Base-by-base conservation (phyloP, 2,888 invertebrate species). In the Eudasyphora cyanicolor region DNA sequence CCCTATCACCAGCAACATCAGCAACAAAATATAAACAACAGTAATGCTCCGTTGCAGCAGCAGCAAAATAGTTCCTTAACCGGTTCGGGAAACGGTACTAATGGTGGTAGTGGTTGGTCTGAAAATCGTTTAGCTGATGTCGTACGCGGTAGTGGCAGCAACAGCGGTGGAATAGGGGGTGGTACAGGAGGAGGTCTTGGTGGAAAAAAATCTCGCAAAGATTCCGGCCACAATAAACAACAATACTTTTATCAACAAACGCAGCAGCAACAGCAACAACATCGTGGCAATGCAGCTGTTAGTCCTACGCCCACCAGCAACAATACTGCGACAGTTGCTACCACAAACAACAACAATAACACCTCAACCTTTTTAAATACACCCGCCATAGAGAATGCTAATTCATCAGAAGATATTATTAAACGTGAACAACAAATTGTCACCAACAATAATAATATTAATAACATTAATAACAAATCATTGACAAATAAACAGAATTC, bases 111-210 rank as follows among this genome's bases (percentile, higher is more conserved):
- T 79, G 93, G 90, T 90, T 93, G 94, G 91, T 88, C 91, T 60
- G 93, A 94, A 89, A 94, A 93, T 91, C 94, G 96, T 90, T 93
- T 96, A 88, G 95, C 96, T 12, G 96, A 96, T 91, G 96, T 96
- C 57, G 96, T 96, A 67, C 96, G 96, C 88, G 96, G 96, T 79
- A 95, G 95, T 51, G 94, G 94, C 71, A 45, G 73, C 19, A 86
- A 86, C 21, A 70, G 42, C 35, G 79, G 79, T 14, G 70, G 69
- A 10, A 35, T 42, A 49, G 62, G 38, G 17, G 24, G 51, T 32
- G 35, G 64, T 75, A 17, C 29, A 6, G n/a, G 57, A n/a, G 76
- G 45, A 8, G 74, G 64, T 29, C 51, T 75, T 17, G 77, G 64
- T 64, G 83, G 71, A 64, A 90, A 89, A 80, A 91, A 91, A 82